These are phyloP conservation scores for Byasa hedistus DNA, from an alignment of 2,888 invertebrate species.

Conservation along the genomic window DNA sequence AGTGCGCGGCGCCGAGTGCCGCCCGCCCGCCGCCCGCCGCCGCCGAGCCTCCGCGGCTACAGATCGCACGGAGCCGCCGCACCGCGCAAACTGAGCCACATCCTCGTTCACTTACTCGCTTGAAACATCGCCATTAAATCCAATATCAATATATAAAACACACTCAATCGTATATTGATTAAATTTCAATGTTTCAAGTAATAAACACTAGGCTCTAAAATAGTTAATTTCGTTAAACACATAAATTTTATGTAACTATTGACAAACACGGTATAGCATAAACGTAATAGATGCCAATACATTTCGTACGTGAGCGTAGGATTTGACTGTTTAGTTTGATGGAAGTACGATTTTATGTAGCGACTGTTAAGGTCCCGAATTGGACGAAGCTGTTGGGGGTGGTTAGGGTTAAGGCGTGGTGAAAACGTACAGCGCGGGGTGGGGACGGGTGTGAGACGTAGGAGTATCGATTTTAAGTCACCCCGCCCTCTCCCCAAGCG, in stretches of 20 bases:
- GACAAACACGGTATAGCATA: constrained; percentile 49
- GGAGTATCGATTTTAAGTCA: constrained; percentile 77
- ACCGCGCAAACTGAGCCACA: constrained; percentile 43
- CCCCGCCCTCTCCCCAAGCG: constrained; percentile 70
- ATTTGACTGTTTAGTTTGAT: constrained; percentile 40
- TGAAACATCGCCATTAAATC: constrained; percentile 44
- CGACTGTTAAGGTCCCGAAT: constrained; percentile 68
- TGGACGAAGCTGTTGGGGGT: constrained; percentile 69
- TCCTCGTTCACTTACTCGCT: constrained; percentile 55
- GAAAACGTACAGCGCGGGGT: constrained; percentile 57
- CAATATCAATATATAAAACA: constrained; percentile 1
- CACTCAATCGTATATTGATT: not conserved
- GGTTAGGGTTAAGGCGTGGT: constrained; percentile 71
- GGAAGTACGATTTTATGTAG: constrained; percentile 63
- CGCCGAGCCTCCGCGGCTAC: constrained; percentile 37
- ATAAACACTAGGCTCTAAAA: not conserved
- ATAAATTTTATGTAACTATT: constrained; percentile 28
- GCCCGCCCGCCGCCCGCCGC: constrained; percentile 67
- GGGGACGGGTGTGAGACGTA: constrained; percentile 65
- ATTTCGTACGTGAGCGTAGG: constrained; percentile 37
- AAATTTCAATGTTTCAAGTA: not conserved
- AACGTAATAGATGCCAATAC: constrained; percentile 42
- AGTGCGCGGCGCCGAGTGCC: constrained; percentile 77
- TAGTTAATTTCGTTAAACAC: constrained; percentile 9
- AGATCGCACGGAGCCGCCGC: constrained; percentile 36